Evolutionary conservation across 2,888 invertebrate genomes (phyloP), one percentile per base, ranked within the genome.

Genomic region (Schizotus pectinicornis): DNA sequence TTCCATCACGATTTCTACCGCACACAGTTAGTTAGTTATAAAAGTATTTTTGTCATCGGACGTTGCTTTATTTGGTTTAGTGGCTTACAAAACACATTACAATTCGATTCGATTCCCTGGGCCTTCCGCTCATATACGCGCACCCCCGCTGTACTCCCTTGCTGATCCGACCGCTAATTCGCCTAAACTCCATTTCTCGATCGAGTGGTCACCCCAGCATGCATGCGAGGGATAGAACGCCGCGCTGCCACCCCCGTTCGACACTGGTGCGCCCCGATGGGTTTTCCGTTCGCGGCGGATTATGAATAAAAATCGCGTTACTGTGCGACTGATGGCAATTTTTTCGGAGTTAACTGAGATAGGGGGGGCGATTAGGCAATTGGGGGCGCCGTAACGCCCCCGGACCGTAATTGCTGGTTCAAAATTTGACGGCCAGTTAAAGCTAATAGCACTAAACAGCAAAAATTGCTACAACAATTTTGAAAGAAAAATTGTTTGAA

Each of bases 141-240:
- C 34, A 7, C 22, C 13, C 36, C 31, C 34, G 8, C 11, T n/a
- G 22, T 22, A 22, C 45, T 37, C 36, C 34, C 45, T 7, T 8
- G 76, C 72, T 72, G 74, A 72, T 72, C 79, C 56, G 56, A 57
- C 57, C 57, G 57, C 75, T 73, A 77, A 78, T 77, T 78, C 76
- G 71, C 74, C 77, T 73, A 75, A 77, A 77, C 75, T 76, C 76
- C 72, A 77, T 78, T 78, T 78, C 75, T 72, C 77, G 77, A 72
- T 65, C 74, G 74, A 75, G 60, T 75, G 74, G 70, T 69, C 75
- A 77, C 77, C 77, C 74, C 56, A n/a, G n/a, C n/a, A n/a, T n/a
- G n/a, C n/a, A 56, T 53, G 35, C 39, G 22, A 31, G 22, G 22
- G 22, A 22, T 22, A 22, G 22, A 22, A 22, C 22, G 22, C 22